Evolutionary conservation across 2,888 invertebrate genomes (phyloP), one percentile per base, ranked within the genome.

Genomic region (Pristionchus fissidentatus): DNA sequence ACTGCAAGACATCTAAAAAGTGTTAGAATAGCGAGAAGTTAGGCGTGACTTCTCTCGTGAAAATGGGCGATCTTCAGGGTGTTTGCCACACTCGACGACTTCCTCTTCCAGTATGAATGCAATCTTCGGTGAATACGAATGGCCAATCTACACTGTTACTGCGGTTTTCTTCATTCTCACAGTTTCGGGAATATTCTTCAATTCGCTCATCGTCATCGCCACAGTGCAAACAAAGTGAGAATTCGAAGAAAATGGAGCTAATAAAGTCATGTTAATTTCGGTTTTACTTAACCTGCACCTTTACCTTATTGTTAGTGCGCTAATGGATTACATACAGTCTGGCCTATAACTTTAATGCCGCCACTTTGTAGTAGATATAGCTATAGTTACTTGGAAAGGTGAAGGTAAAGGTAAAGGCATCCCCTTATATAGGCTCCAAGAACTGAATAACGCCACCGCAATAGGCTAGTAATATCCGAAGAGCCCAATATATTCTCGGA

Each of bases 91-190:
- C n/a, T n/a, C n/a, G n/a, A n/a, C n/a, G n/a, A n/a, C n/a, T n/a
- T n/a, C n/a, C n/a, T 49, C 49, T 49, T 49, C 19, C 46, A 77
- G 49, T 32, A 77, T 77, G 75, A 8, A 32, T 5, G 46, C 75
- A 3, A 41, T 77, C 22, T 79, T 79, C 41, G 57, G 41, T 1
- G 79, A 57, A 13, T 43, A 22, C 26, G 35, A 79, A 29, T n/a
- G 35, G 35, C 79, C 79, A 7, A 52, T 79, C 55, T 79, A 79
- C 79, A 57, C 35, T 41, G 79, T 79, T 4, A 79, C 55, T 15
- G 26, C 57, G 0, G 55, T 81, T 22, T 81, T 43, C 32, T 19
- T 46, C 19, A 22, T 32, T 13, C 60, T 81, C 43, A 62, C 62
- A 0, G 7, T 26, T 0, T 22, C 22, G n/a, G 80, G 80, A 29